Evolutionary conservation across 2,888 invertebrate species (phyloP).

Genomic region (Allacma fusca): DNA sequence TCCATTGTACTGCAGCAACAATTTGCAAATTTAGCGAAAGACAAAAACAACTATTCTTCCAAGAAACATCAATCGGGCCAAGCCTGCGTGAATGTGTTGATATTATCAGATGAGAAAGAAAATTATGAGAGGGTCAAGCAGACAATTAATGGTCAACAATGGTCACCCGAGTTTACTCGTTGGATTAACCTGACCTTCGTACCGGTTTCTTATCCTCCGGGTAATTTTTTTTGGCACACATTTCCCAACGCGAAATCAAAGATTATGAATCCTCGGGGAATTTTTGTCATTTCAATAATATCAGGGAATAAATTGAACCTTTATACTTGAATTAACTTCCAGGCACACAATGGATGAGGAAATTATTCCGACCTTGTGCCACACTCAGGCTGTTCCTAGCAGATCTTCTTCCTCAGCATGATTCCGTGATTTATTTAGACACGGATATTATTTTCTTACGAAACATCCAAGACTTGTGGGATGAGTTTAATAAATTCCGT

Average conservation of each 20-base stretch:
- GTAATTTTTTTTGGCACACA: conserved; percentile 8
- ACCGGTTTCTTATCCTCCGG: conserved; percentile 53
- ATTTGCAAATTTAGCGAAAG: conserved; percentile 27
- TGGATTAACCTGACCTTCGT: conserved; percentile 45
- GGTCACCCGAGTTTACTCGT: conserved; percentile 48
- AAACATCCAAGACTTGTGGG: conserved; percentile 64
- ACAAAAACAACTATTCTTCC: too few relatives aligned
- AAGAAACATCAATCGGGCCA: too few relatives aligned
- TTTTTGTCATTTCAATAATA: background rate
- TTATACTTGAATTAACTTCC: conserved; percentile 19
- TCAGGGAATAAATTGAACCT: background rate
- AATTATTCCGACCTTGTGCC: conserved; percentile 61
- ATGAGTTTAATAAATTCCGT: conserved; percentile 60
- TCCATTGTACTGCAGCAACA: conserved; percentile 52
- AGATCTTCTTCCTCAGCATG: conserved; percentile 63
- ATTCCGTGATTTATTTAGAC: conserved; percentile 65
- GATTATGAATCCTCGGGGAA: too few relatives aligned
- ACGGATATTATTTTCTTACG: conserved; percentile 65
- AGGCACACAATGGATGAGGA: conserved; percentile 58
- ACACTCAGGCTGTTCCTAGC: conserved; percentile 62
- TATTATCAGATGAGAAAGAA: conserved; percentile 49
- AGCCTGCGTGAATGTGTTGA: conserved; percentile 51
- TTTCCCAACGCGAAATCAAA: background rate
- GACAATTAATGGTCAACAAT: conserved; percentile 43
- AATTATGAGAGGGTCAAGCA: conserved; percentile 46